Conservation (phyloP, 2,888 invertebrate species). For the Lithophane leautieri region DNA sequence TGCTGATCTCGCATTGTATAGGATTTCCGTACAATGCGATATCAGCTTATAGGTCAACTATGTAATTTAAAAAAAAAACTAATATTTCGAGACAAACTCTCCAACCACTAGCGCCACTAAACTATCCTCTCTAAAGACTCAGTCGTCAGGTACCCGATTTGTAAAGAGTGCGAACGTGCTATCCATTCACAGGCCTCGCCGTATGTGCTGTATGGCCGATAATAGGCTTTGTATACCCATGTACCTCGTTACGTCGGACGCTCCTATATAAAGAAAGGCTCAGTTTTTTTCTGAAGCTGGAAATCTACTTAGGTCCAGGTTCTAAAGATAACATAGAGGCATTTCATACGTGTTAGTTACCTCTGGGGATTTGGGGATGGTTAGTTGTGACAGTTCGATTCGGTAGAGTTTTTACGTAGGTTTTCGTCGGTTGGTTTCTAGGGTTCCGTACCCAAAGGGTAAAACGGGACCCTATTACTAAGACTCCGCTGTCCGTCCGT, state of each 20-base stretch:
- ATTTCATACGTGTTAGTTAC: slow-evolving; percentile 21
- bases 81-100: neutral
- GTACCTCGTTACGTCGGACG: slow-evolving; percentile 42
- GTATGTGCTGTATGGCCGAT: slow-evolving; percentile 47
- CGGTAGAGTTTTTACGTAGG: neutral
- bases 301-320: slow-evolving; percentile 52
- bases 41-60: no score
- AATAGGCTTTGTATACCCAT: slow-evolving; percentile 56
- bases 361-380: slow-evolving; percentile 6
- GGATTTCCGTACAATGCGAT: no score
- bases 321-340: slow-evolving; percentile 14
- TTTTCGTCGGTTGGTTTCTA: neutral
- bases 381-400: slow-evolving; percentile 29
- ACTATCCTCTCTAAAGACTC: slow-evolving; percentile 46
- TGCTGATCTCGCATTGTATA: no score
- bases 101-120: slow-evolving; percentile 15
- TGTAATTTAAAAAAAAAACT: no score
- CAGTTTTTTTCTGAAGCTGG: slow-evolving; percentile 52
- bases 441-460: no score
- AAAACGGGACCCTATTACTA: no score
- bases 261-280: slow-evolving; percentile 28
- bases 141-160: slow-evolving; percentile 67
- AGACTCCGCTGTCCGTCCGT: no score
- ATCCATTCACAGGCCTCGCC: slow-evolving; percentile 41
- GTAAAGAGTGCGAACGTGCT: slow-evolving; percentile 66